Base-by-base conservation (phyloP, 2,888 invertebrate species). In the Leptinotarsa juncta region DNA sequence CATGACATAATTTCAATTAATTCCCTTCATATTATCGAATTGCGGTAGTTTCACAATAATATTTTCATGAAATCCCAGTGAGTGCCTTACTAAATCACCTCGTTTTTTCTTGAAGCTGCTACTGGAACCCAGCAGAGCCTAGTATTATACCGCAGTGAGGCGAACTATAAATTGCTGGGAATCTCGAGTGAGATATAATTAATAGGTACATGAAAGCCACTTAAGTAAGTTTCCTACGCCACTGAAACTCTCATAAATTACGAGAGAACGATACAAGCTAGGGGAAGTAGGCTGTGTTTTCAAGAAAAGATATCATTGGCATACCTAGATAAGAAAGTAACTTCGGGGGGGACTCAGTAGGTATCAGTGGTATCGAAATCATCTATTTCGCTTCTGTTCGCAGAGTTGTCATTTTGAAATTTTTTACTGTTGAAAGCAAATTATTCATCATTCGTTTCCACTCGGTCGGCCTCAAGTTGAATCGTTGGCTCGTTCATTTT, bases 201-300 rank as follows among this genome's bases (percentile, higher is more conserved):
- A 73, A 73, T 73, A 73, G 73, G 66, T 70, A 70, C 70, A 73
- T 73, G 73, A 66, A 70, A 73, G 73, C 70, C 73, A 70, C 70
- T 73, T 73, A 66, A 70, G 66, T 70, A 66, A 73, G 65, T 73
- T 73, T 73, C 65, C 70, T 73, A 73, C 68, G 65, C 65, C 65
- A 73, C 65, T 65, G 69, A 70, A 73, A 73, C 53, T 73, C 55
- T 67, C 67, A 72, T 72, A 72, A 72, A 72, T 72, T 65, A 68
- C 62, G 0, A n/a, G 42, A n/a, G 62, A 62, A 62, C 42, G 62
- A 62, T 62, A 62, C 62, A 62, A 2, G 62, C 62, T 42, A n/a
- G 42, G 42, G 16, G 62, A 14, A 16, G 60, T 23, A 26, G 62
- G 62, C 16, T 62, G 62, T 16, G 62, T 12, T 1, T n/a, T 4